A percentile compares a stretch with the other conserved stretches of the same genome.
Evolutionary conservation across 2,797 vertebrate genomes (phyloP).

Genomic region (Rhyacichthys aspro): DNA sequence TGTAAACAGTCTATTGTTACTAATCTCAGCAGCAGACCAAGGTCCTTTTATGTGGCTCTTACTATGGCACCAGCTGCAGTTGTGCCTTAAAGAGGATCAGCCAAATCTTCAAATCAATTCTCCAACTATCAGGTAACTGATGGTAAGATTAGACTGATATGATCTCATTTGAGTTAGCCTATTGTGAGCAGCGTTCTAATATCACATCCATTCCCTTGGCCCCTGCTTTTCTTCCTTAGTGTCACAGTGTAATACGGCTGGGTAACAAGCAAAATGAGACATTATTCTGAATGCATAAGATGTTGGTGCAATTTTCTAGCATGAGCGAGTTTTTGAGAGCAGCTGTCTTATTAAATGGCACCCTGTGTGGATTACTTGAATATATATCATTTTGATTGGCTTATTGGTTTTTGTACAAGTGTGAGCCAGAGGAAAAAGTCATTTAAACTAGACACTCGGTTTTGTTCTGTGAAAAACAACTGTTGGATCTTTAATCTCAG

Average conservation of each 20-base stretch:
- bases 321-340: slow-evolving; percentile 8
- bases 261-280: slow-evolving; percentile 45
- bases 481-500: slow-evolving; percentile 26
- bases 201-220: slow-evolving; percentile 25
- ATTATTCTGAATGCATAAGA: slow-evolving; percentile 22
- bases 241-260: slow-evolving; percentile 21
- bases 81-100: slow-evolving; percentile 24
- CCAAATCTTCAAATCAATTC: slow-evolving; percentile 47
- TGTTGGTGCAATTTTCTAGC: slow-evolving; percentile 2
- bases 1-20: slow-evolving; percentile 25
- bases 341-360: slow-evolving; percentile 27
- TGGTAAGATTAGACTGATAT: slow-evolving; percentile 30
- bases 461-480: slow-evolving; percentile 12
- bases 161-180: slow-evolving; percentile 39
- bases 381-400: slow-evolving; percentile 8
- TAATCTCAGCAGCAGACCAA: slow-evolving; percentile 7
- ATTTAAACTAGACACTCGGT: slow-evolving; percentile 3
- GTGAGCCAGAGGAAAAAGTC: slow-evolving; percentile 1
- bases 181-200: slow-evolving; percentile 5
- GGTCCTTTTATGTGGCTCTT: slow-evolving; percentile 24
- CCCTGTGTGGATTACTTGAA: slow-evolving; percentile 19
- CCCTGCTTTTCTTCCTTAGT: slow-evolving; percentile 29
- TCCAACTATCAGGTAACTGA: slow-evolving; percentile 24
- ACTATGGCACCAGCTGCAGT: slow-evolving; percentile 33
- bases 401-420: not conserved